Evolutionary conservation across 1,140 invertebrate species (phyloP).

Genomic region (Neodiprion pinetum): DNA sequence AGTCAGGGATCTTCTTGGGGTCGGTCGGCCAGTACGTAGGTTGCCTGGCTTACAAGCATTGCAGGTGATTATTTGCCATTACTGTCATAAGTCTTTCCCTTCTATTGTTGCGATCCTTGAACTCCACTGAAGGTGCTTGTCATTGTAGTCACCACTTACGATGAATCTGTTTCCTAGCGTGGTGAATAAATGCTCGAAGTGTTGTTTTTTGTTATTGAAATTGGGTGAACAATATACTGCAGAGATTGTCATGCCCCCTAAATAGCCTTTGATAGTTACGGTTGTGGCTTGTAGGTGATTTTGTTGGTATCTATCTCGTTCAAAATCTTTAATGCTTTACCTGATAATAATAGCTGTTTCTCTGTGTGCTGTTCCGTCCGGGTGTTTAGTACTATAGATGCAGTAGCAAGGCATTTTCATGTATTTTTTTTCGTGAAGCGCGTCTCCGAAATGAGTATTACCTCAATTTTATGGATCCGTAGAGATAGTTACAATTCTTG

Average conservation of each 20-base stretch:
- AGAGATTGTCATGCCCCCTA: constrained; percentile 13
- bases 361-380: constrained; percentile 36
- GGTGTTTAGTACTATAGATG: constrained; percentile 34
- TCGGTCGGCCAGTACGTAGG: constrained; percentile 55
- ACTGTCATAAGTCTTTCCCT: constrained; percentile 38
- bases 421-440: constrained; percentile 33
- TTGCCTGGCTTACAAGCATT: constrained; percentile 39
- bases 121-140: constrained; percentile 53
- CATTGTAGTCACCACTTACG: constrained; percentile 53
- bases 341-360: constrained; percentile 36
- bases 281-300: constrained; percentile 33
- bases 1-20: constrained; percentile 45
- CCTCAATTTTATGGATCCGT: constrained; percentile 35
- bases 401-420: constrained; percentile 34
- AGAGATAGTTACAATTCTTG: constrained; percentile 35
- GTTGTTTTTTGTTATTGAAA: constrained; percentile 24
- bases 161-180: constrained; percentile 32
- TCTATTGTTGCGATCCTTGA: constrained; percentile 45
- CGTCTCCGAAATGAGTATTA: constrained; percentile 40
- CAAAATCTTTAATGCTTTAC: constrained; percentile 19
- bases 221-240: constrained; percentile 37
- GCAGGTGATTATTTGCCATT: constrained; percentile 33
- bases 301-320: constrained; percentile 18
- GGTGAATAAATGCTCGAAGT: constrained; percentile 31
- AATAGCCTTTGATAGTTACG: constrained; percentile 21